These are phyloP conservation scores for Tragelaphus scriptus DNA, from an alignment of 2,113 vertebrate species.

Conservation along the genomic window DNA sequence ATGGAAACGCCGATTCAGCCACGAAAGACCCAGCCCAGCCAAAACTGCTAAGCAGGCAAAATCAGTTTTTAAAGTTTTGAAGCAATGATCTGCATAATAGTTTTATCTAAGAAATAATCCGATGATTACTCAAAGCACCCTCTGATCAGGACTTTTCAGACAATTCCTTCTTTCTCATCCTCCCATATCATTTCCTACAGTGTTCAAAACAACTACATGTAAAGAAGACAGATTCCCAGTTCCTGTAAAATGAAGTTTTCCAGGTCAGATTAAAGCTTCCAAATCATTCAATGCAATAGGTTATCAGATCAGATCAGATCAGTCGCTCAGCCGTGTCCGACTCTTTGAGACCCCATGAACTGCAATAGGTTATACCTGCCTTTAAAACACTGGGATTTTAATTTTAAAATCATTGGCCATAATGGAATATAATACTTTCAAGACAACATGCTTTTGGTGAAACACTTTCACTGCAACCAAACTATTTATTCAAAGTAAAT, in stretches of 20 bases:
- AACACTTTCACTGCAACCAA: not conserved
- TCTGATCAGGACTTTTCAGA: not conserved
- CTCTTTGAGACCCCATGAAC: too few species aligned
- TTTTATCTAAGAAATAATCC: not conserved
- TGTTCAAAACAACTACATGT: not conserved
- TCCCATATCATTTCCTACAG: not conserved
- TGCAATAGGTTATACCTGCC: not conserved
- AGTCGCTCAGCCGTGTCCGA: too few species aligned
- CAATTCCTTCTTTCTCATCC: not conserved
- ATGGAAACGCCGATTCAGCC: fast-evolving
- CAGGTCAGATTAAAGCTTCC: not conserved
- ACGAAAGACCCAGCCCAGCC: not conserved
- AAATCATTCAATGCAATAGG: not conserved
- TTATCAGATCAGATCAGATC: not conserved
- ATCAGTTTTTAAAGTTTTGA: not conserved
- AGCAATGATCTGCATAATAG: not conserved
- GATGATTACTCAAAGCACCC: not conserved
- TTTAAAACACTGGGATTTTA: not conserved
- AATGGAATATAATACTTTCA: not conserved
- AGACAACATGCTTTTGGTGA: not conserved
- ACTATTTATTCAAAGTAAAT: conserved; percentile 38
- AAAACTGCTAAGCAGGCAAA: not conserved
- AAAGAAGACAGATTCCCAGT: not conserved
- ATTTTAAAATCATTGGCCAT: not conserved
- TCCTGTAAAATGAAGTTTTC: not conserved